Percentiles rank a stretch among this genome's conserved stretches.
These are phyloP conservation scores for Bucorvus abyssinicus DNA, from an alignment of 2,797 vertebrate species.

Conservation along the genomic window DNA sequence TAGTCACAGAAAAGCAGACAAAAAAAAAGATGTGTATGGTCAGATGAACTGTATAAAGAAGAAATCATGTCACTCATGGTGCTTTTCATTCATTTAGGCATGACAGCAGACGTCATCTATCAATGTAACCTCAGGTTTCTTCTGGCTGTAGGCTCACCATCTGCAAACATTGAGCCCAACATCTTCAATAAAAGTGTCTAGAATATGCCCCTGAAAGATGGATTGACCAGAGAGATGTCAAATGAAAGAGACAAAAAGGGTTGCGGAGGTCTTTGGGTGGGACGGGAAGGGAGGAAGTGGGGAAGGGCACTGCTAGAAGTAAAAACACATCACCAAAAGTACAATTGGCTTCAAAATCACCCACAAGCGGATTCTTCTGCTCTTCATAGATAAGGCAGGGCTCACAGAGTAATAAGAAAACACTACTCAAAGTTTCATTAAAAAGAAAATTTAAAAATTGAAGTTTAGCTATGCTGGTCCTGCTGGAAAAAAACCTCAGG, in stretches of 20 bases:
- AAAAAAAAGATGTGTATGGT: no score
- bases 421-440: not conserved
- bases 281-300: not conserved
- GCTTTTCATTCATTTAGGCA: not conserved
- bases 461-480: not conserved
- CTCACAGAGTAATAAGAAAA: not conserved
- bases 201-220: not conserved
- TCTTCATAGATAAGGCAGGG: not conserved
- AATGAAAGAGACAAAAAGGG: not conserved
- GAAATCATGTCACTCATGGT: not conserved
- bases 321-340: not conserved
- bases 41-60: not conserved
- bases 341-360: not conserved
- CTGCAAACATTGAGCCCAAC: not conserved
- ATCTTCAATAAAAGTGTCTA: not conserved
- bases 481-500: not conserved
- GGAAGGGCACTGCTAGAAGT: not conserved
- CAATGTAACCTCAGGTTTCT: not conserved
- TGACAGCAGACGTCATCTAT: not conserved
- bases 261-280: not conserved
- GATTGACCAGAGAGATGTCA: not conserved
- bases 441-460: rapidly evolving
- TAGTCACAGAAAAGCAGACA: not conserved
- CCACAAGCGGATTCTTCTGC: not conserved
- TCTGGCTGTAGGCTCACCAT: not conserved